A percentile compares a stretch with the other conserved stretches of the same genome.
Evolutionary conservation across 2,888 invertebrate species (phyloP).

Genomic region (Gisinianus flammeolus): DNA sequence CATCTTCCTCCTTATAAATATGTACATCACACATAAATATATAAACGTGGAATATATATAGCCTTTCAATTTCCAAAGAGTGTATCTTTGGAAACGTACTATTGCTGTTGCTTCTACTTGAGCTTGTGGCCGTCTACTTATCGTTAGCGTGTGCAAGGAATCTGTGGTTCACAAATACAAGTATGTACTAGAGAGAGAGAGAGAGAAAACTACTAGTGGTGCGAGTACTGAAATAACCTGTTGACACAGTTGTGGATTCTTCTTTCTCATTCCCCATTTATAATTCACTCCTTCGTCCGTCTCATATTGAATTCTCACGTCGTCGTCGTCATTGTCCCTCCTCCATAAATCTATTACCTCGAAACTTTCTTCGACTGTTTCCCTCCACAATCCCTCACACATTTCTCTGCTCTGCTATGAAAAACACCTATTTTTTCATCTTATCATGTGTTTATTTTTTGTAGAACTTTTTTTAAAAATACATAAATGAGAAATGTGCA

Average conservation of each 20-base stretch:
- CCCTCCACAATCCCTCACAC: background rate
- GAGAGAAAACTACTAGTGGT: background rate
- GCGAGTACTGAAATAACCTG: conserved; percentile 3
- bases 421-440: background rate
- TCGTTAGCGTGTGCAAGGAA: too few species aligned
- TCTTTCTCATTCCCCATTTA: background rate
- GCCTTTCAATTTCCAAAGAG: too few species aligned
- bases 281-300: conserved; percentile 9
- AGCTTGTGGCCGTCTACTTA: too few species aligned
- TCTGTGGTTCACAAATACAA: too few species aligned
- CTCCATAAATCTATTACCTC: background rate
- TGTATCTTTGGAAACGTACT: too few species aligned
- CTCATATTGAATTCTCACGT: conserved; percentile 16
- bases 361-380: background rate
- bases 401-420: background rate
- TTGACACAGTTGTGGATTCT: conserved; percentile 20
- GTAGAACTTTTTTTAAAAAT: background rate
- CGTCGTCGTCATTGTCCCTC: background rate
- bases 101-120: too few species aligned
- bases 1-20: too few species aligned
- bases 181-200: background rate
- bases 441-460: background rate
- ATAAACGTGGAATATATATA: too few species aligned
- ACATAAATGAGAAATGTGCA: background rate
- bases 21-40: too few species aligned